Evolutionary conservation across 2,797 vertebrate species (phyloP), one percentile per base, ranked within the genome.

Genomic region (Mallotus villosus): DNA sequence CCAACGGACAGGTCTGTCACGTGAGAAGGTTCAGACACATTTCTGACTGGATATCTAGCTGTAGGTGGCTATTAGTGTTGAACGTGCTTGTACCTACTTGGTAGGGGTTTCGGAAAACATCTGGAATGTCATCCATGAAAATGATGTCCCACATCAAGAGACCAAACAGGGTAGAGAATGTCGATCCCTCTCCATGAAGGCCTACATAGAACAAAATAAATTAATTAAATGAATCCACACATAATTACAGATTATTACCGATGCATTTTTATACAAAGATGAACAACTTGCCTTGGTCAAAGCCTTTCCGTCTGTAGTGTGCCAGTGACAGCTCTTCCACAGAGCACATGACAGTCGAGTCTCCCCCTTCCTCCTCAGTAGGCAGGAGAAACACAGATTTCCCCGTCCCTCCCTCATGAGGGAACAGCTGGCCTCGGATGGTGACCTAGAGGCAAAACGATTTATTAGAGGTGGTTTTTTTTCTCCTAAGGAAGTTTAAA

Each of bases 181-280:
- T 98, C 2, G 95, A 95, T 1, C 97, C 97, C 84, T 99, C 98
- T 5, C 98, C 97, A 1, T 99, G 97, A 81, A 99, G 96, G 41
- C 97, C 98, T 99, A 68, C 41, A 5, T 6, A 66, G 70, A 58
- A 69, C 12, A 2, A 46, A 46, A 29, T 4, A 29, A 29, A 29
- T 29, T 4, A 29, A n/a, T 63, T 4, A 1, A 9, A 0, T 58
- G n/a, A 32, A 11, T 68, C 53, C 0, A 25, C 34, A 61, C 55
- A 32, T 34, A 32, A 9, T 46, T 63, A 46, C 12, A 55, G 16
- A 55, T 55, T 55, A 55, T n/a, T n/a, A 55, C 7, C 9, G 5
- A 34, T 37, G 6, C 9, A 8, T 37, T 37, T 11, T 37, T 37
- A 3, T 17, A 51, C 14, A 51, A 51, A 51, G 12, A 14, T 51